These are phyloP conservation scores for Podiceps cristatus DNA, from an alignment of 2,113 vertebrate genomes.

Conservation along the genomic window DNA sequence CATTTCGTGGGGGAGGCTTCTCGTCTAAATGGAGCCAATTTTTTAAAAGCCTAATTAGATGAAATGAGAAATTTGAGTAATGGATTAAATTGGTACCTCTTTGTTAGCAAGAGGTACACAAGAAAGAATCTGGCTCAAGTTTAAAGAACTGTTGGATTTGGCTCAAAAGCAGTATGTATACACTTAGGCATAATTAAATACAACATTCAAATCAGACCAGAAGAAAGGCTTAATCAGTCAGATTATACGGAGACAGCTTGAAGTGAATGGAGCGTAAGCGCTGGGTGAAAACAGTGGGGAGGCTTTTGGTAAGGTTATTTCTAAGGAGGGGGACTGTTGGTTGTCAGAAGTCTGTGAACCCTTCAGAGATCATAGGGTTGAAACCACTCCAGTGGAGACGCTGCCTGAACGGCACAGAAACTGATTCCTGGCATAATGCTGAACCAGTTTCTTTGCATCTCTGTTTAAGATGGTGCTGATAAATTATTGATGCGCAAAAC, in stretches of 20 bases:
- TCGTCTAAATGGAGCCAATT: not conserved
- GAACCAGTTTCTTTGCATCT: not conserved
- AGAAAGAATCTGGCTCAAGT: conserved; percentile 11
- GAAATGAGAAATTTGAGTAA: conserved; percentile 37
- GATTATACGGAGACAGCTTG: not conserved
- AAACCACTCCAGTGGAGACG: not conserved
- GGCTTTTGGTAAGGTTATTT: not conserved
- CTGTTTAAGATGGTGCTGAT: not conserved
- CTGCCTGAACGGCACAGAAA: not conserved
- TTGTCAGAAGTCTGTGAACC: not conserved
- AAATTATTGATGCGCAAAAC: not conserved
- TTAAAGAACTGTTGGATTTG: conserved; percentile 44
- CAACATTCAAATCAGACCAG: conserved; percentile 15
- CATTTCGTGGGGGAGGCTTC: not conserved
- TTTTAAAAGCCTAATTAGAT: not conserved
- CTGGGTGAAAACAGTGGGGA: not conserved
- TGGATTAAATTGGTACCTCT: conserved; percentile 45
- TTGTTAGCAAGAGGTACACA: not conserved
- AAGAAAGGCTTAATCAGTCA: conserved; percentile 11
- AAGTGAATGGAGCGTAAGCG: not conserved
- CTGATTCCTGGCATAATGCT: not conserved
- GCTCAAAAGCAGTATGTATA: not conserved
- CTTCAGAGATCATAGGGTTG: not conserved
- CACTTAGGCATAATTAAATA: conserved; percentile 24
- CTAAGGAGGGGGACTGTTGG: not conserved